Evolutionary conservation across 2,797 vertebrate genomes (phyloP).

Genomic region (Leptodactylus fallax): DNA sequence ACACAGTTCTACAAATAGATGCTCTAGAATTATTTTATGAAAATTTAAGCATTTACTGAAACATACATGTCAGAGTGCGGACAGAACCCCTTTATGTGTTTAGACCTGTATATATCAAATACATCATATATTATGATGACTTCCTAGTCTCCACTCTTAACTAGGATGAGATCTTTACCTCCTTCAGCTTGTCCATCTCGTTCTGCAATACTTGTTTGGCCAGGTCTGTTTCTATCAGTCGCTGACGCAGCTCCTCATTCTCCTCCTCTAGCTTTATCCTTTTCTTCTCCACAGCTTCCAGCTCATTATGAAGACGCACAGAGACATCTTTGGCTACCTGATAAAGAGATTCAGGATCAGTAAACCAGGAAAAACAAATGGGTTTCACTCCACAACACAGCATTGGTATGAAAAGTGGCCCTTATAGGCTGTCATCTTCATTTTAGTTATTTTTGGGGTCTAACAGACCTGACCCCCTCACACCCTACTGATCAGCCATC

Average conservation of each 20-base stretch:
- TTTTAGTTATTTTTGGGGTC: too few relatives aligned
- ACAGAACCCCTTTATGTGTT: too few relatives aligned
- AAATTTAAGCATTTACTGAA: too few relatives aligned
- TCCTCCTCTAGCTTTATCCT: constrained; percentile 89
- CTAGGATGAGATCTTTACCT: constrained; percentile 76
- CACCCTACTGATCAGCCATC: too few relatives aligned
- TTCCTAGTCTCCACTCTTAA: too few relatives aligned
- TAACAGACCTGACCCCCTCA: too few relatives aligned
- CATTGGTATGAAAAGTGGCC: too few relatives aligned
- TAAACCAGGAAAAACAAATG: neutral
- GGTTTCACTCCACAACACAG: too few relatives aligned
- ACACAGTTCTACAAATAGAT: neutral
- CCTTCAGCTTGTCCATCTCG: constrained; percentile 92
- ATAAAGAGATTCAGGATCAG: constrained; percentile 9
- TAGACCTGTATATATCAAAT: neutral
- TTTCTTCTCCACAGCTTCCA: constrained; percentile 92
- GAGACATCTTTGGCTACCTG: constrained; percentile 98
- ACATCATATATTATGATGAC: too few relatives aligned
- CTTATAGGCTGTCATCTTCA: too few relatives aligned
- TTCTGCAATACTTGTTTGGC: constrained; percentile 96
- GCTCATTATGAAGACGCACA: constrained; percentile 92
- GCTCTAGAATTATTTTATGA: neutral
- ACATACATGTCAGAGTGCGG: too few relatives aligned
- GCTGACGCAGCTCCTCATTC: constrained; percentile 91
- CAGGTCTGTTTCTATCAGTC: constrained; percentile 90